phyloP scores from a whole-genome alignment of 2,113 vertebrate genomes.

The Octodon degus region DNA sequence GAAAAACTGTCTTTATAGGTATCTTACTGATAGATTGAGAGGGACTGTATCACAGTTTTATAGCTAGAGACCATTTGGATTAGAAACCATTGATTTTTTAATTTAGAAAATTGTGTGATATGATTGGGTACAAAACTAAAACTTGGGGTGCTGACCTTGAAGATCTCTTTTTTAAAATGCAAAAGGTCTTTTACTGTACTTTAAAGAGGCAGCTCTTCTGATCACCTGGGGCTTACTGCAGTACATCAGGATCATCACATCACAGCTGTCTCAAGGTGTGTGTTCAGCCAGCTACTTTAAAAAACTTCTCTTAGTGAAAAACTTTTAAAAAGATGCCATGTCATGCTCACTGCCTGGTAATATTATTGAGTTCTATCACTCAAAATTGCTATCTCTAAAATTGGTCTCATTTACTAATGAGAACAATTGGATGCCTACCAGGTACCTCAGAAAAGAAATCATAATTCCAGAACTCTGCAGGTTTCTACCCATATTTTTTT shows the following conservation, averaged over 20 bases:
- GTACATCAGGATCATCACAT: background rate
- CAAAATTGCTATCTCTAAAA: background rate
- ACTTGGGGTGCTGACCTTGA: background rate
- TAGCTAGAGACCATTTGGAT: conserved; percentile 1
- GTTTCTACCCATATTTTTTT: background rate
- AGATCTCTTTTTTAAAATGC: background rate
- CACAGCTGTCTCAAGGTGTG: background rate
- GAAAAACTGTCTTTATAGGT: conserved; percentile 2
- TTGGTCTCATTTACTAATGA: background rate
- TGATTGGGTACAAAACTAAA: conserved; percentile 15
- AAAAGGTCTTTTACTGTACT: background rate
- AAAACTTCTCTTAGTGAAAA: background rate
- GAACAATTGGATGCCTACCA: background rate
- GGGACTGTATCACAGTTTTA: background rate
- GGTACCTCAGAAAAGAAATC: background rate
- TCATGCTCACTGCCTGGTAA: background rate
- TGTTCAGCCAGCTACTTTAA: background rate
- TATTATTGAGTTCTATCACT: background rate
- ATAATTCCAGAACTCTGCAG: background rate
- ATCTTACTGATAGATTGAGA: background rate
- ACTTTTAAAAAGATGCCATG: background rate
- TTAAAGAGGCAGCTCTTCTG: background rate
- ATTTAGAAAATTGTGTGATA: conserved; percentile 39
- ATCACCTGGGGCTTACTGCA: background rate
- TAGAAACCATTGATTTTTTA: conserved; percentile 12